phyloP scores from a whole-genome alignment of 1,140 invertebrate genomes.

The Meteorus sp. region DNA sequence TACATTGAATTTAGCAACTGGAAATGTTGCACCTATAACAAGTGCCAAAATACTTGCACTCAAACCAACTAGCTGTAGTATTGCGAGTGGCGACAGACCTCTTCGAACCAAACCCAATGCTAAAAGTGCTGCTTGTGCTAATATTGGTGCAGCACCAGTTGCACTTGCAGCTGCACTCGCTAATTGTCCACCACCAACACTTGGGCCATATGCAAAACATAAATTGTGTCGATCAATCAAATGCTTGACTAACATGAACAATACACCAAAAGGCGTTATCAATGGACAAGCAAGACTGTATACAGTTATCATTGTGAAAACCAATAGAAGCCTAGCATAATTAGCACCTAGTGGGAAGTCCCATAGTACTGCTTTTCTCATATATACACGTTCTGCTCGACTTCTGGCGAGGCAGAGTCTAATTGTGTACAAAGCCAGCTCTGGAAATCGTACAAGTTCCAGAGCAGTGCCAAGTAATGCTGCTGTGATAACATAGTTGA shows the following conservation, averaged over 20 bases:
- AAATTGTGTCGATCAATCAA: constrained; percentile 93
- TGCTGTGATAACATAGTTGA: constrained; percentile 95
- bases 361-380: constrained; percentile 87
- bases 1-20: constrained; percentile 54
- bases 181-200: constrained; percentile 57
- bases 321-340: constrained; percentile 93
- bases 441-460: constrained; percentile 88
- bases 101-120: constrained; percentile 51
- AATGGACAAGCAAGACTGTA: constrained; percentile 93
- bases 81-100: constrained; percentile 50
- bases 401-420: constrained; percentile 79
- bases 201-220: constrained; percentile 91
- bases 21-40: constrained; percentile 52
- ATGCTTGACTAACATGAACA: constrained; percentile 93
- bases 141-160: constrained; percentile 53
- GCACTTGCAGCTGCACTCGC: constrained; percentile 52
- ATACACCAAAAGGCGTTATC: constrained; percentile 89
- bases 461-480: constrained; percentile 89
- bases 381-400: constrained; percentile 82
- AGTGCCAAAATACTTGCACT: constrained; percentile 53
- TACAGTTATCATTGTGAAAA: constrained; percentile 89
- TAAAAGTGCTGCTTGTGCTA: constrained; percentile 50
- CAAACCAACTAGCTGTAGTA: constrained; percentile 52
- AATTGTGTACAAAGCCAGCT: constrained; percentile 87
- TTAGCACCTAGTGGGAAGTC: constrained; percentile 95